Evolutionary conservation across 2,797 vertebrate genomes (phyloP).

Genomic region (Chaetophractus vellerosus): DNA sequence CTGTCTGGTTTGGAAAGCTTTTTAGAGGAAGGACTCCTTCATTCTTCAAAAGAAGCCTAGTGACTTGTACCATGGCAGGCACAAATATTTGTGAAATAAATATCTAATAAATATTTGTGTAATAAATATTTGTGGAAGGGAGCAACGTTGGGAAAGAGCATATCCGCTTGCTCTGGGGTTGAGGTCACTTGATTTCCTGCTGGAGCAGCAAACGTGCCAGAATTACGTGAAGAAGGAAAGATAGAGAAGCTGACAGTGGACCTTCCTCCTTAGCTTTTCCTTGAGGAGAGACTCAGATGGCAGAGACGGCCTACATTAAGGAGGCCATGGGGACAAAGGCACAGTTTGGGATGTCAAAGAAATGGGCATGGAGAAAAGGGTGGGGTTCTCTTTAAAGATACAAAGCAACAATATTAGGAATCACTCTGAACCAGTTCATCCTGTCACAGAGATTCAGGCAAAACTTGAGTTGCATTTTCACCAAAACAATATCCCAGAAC

Average conservation of each 20-base stretch:
- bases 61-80: neutral
- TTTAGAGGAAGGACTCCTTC: neutral
- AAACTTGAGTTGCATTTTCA: neutral
- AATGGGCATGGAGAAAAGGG: neutral
- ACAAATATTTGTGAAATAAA: constrained; percentile 7
- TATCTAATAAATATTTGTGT: neutral
- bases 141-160: neutral
- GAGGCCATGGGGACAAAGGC: neutral
- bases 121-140: neutral
- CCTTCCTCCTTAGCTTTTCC: neutral
- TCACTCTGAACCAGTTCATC: neutral
- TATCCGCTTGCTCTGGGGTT: neutral
- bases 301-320: neutral
- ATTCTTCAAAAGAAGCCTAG: neutral
- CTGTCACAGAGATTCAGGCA: neutral
- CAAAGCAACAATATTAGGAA: neutral
- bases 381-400: neutral
- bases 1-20: constrained; percentile 2
- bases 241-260: neutral
- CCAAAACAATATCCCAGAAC: neutral
- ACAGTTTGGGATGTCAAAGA: neutral
- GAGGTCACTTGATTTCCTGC: neutral
- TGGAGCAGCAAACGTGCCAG: neutral
- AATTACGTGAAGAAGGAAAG: neutral
- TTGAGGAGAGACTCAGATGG: neutral